Percentiles rank a stretch among this genome's conserved stretches.
Evolutionary conservation across 2,888 invertebrate species (phyloP).

Genomic region (Lymantria dispar): DNA sequence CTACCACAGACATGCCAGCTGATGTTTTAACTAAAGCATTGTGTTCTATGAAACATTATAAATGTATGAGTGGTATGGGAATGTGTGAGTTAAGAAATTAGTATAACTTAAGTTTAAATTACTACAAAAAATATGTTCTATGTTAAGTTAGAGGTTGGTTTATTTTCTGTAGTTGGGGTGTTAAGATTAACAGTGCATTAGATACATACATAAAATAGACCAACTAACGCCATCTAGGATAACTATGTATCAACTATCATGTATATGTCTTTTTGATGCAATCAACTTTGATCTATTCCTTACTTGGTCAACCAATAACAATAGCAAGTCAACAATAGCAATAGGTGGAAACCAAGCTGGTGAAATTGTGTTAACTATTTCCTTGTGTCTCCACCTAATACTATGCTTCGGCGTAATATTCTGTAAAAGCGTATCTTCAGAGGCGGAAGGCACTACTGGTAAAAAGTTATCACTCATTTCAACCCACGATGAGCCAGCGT

Average conservation of each 20-base stretch:
- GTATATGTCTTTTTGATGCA: not conserved
- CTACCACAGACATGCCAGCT: constrained; percentile 8
- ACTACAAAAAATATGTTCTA: not conserved
- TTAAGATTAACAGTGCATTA: not conserved
- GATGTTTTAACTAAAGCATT: constrained; percentile 13
- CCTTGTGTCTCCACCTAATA: constrained; percentile 32
- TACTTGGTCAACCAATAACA: not conserved
- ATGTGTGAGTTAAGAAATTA: not conserved
- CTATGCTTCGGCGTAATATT: constrained; percentile 22
- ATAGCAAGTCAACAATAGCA: no score
- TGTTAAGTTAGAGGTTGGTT: not conserved
- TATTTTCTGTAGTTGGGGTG: not conserved
- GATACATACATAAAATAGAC: not conserved
- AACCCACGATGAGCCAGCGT: constrained; percentile 18
- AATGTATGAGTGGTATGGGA: constrained; percentile 2
- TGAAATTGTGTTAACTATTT: no score
- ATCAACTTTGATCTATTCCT: not conserved
- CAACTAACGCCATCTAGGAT: not conserved
- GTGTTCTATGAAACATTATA: constrained; percentile 10
- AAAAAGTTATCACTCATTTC: constrained; percentile 15
- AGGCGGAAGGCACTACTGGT: constrained; percentile 1
- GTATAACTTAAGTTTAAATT: not conserved
- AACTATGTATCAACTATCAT: not conserved
- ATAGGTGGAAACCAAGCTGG: no score
- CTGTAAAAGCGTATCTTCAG: constrained; percentile 10